Evolutionary conservation across 2,113 vertebrate genomes (phyloP).

Genomic region (Paraplagusia blochii): DNA sequence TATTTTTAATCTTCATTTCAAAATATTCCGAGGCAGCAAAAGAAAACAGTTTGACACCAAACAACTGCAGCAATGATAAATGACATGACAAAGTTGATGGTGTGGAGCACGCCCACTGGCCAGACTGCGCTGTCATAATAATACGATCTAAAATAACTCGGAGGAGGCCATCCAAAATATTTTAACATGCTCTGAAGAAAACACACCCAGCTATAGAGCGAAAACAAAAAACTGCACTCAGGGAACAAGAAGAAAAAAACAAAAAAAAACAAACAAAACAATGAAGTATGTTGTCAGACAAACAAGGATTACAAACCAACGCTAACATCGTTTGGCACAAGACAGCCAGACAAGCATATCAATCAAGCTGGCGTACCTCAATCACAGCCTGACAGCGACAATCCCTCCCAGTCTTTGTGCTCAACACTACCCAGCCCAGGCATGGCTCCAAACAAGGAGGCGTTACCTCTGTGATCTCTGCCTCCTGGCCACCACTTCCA

Average conservation of each 20-base stretch:
- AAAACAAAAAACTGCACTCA: conserved; percentile 68
- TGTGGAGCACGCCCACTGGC: conserved; percentile 61
- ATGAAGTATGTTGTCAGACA: conserved; percentile 72
- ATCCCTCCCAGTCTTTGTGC: conserved; percentile 62
- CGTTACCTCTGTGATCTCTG: conserved; percentile 67
- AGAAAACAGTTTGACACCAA: conserved; percentile 39
- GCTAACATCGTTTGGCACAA: conserved; percentile 70
- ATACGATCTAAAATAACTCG: conserved; percentile 67
- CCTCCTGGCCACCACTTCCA: conserved; percentile 64
- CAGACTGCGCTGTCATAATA: conserved; percentile 61
- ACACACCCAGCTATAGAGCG: conserved; percentile 65
- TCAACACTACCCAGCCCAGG: conserved; percentile 54
- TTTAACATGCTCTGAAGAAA: conserved; percentile 63
- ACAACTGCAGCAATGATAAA: conserved; percentile 53
- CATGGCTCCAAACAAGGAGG: conserved; percentile 69
- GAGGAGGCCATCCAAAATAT: conserved; percentile 68
- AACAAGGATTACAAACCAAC: conserved; percentile 71
- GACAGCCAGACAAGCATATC: conserved; percentile 72
- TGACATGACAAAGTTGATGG: conserved; percentile 54
- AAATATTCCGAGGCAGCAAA: neutral
- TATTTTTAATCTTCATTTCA: neutral
- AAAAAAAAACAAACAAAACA: too few species aligned
- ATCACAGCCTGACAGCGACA: conserved; percentile 66
- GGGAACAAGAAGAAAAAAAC: conserved; percentile 31
- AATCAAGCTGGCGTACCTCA: conserved; percentile 70